phyloP scores from a whole-genome alignment of 2,797 vertebrate species.

The Sphenopsis melanotis region DNA sequence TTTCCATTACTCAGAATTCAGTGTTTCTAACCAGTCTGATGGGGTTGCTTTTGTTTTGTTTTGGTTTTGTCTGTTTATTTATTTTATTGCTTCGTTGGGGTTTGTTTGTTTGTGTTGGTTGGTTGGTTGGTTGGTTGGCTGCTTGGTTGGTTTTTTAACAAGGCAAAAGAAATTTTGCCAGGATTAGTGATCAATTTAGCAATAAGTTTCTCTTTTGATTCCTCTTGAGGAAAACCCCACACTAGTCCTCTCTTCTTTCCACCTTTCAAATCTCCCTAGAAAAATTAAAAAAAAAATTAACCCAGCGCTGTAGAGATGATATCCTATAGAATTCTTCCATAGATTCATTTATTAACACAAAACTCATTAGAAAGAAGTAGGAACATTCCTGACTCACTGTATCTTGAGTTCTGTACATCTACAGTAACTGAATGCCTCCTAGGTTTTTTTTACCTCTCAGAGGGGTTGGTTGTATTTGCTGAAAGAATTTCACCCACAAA shows the following conservation, averaged over 20 bases:
- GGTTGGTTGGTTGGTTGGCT: rapidly evolving
- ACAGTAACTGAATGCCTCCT: neutral
- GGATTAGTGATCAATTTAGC: neutral
- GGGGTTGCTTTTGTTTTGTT: neutral
- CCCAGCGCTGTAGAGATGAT: too few species aligned
- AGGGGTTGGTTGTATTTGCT: neutral
- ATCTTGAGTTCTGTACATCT: neutral
- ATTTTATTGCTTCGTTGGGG: too few species aligned
- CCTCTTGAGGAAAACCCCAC: neutral
- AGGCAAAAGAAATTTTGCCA: neutral
- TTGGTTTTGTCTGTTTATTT: neutral
- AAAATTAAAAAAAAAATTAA: neutral
- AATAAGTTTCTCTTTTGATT: neutral
- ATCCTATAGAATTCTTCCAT: neutral
- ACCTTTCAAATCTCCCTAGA: neutral
- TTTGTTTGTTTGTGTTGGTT: neutral
- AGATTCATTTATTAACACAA: neutral
- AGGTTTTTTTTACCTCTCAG: neutral
- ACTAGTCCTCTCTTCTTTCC: neutral
- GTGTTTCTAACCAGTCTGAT: neutral
- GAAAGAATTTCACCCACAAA: neutral
- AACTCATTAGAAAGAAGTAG: neutral
- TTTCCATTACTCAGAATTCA: neutral
- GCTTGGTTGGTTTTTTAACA: neutral
- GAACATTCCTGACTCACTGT: neutral